These are phyloP conservation scores for Noctuana brunneofusca DNA, from an alignment of 2,888 invertebrate species.

Conservation along the genomic window DNA sequence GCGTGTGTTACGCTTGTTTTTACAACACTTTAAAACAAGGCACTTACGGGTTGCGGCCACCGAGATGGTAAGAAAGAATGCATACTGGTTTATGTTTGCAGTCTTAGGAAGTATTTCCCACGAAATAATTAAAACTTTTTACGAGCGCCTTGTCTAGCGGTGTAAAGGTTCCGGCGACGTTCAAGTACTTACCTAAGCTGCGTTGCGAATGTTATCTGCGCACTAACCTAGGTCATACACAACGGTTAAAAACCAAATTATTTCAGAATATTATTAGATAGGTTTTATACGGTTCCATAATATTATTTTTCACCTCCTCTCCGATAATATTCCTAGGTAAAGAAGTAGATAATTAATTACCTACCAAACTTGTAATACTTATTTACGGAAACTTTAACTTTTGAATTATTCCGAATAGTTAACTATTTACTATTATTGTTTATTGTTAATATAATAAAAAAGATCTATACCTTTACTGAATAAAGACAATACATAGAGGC, in stretches of 20 bases:
- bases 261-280: background rate
- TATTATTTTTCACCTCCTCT: too few species aligned
- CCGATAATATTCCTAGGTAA: too few species aligned
- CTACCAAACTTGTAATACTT: too few species aligned
- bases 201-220: conserved; percentile 53
- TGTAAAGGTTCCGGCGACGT: conserved; percentile 62
- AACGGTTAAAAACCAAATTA: background rate
- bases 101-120: conserved; percentile 65
- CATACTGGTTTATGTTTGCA: conserved; percentile 71
- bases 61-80: conserved; percentile 63
- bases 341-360: too few species aligned
- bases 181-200: conserved; percentile 44
- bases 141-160: conserved; percentile 61
- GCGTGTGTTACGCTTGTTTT: conserved; percentile 67
- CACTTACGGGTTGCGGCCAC: conserved; percentile 66
- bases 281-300: background rate
- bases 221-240: conserved; percentile 25
- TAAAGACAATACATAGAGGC: too few species aligned
- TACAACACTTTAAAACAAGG: conserved; percentile 80
- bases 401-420: too few species aligned
- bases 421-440: too few species aligned
- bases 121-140: conserved; percentile 81
- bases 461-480: too few species aligned
- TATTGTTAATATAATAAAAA: too few species aligned
- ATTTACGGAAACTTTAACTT: too few species aligned